These are phyloP conservation scores for Leptocoma aspasia DNA, from an alignment of 2,113 vertebrate genomes.

Conservation along the genomic window DNA sequence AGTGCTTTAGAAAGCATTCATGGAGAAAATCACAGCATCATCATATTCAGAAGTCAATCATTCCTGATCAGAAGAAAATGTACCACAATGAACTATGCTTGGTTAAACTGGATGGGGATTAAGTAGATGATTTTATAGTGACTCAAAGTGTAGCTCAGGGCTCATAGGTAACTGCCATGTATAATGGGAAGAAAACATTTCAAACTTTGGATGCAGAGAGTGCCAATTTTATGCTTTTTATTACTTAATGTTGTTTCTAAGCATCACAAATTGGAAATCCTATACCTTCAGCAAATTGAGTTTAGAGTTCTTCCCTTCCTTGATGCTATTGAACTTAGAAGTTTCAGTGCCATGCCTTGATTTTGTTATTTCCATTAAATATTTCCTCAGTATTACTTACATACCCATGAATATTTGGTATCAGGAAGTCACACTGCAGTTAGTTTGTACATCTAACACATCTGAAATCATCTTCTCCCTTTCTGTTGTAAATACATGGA, in stretches of 20 bases:
- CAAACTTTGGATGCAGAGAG: neutral
- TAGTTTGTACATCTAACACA: neutral
- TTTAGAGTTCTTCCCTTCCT: neutral
- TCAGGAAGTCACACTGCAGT: neutral
- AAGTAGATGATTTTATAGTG: neutral
- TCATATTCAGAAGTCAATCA: neutral
- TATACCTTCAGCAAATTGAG: neutral
- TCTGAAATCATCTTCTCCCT: neutral
- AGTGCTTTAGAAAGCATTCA: neutral
- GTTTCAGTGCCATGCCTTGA: neutral
- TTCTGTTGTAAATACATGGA: neutral
- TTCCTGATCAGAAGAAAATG: neutral
- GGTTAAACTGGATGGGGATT: neutral
- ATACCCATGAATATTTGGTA: neutral
- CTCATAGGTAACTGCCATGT: neutral
- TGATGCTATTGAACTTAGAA: neutral
- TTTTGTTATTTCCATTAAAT: neutral
- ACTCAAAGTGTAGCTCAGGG: neutral
- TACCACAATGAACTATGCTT: neutral
- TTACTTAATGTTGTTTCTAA: neutral
- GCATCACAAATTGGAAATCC: neutral
- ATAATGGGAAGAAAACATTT: neutral
- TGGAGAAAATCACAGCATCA: neutral
- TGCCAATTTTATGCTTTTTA: neutral
- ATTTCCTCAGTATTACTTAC: neutral